Evolutionary conservation across 2,797 vertebrate genomes (phyloP).

Genomic region (Aeoliscus strigatus): DNA sequence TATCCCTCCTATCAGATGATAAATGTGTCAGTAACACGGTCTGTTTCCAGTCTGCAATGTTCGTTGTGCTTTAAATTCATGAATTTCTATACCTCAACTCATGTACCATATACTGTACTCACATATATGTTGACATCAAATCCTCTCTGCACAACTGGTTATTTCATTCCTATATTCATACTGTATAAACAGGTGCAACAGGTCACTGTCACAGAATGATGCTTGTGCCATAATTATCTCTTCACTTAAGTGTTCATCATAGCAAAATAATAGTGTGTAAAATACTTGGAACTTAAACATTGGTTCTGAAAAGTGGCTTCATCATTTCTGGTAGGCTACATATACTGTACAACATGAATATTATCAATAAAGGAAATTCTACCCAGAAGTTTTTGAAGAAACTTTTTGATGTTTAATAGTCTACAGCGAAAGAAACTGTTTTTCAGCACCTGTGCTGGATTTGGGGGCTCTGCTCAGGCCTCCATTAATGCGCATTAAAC

Average conservation of each 20-base stretch:
- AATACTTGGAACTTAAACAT: not conserved
- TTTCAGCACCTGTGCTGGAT: too few species aligned
- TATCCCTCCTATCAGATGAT: too few species aligned
- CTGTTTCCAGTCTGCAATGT: too few species aligned
- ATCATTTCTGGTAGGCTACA: constrained; percentile 7
- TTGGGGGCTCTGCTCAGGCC: too few species aligned
- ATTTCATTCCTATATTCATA: constrained; percentile 9
- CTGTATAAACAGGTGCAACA: constrained; percentile 6
- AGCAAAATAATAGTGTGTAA: constrained; percentile 5
- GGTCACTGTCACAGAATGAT: constrained; percentile 4
- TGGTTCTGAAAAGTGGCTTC: constrained; percentile 8
- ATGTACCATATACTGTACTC: constrained; percentile 1
- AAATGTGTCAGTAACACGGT: too few species aligned
- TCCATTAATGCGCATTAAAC: too few species aligned
- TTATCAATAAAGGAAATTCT: constrained; percentile 52
- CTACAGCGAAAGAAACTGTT: too few species aligned
- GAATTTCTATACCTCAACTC: too few species aligned
- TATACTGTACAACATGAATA: constrained; percentile 24
- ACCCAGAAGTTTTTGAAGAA: not conserved
- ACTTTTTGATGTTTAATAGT: too few species aligned
- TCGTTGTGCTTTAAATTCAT: too few species aligned
- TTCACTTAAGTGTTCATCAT: not conserved
- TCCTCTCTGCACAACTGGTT: constrained; percentile 11
- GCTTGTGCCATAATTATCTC: constrained; percentile 8
- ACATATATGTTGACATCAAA: constrained; percentile 18